phyloP scores from a whole-genome alignment of 2,888 invertebrate species.

The Craniophora ligustri region DNA sequence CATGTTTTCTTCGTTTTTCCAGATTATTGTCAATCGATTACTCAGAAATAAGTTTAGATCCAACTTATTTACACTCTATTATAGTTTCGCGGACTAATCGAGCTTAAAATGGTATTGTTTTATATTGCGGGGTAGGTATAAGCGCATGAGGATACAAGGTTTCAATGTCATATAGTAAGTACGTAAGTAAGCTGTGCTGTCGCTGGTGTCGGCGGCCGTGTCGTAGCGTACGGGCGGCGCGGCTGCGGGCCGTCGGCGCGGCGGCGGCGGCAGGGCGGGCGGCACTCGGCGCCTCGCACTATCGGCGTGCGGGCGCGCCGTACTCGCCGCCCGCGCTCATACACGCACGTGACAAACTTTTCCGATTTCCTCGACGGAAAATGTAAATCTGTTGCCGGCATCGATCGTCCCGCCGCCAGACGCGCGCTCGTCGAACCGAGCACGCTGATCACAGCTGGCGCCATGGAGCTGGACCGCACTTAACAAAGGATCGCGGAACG shows the following conservation, averaged over 20 bases:
- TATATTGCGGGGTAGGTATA: conserved; percentile 5
- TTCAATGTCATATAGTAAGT: conserved; percentile 68
- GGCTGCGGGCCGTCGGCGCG: conserved; percentile 57
- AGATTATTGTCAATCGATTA: conserved; percentile 56
- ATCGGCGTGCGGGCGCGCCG: conserved; percentile 87
- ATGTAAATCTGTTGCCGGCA: conserved; percentile 87
- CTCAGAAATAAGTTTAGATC: conserved; percentile 24
- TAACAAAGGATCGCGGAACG: conserved; percentile 79
- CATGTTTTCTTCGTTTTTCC: conserved; percentile 64
- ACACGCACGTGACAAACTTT: conserved; percentile 86
- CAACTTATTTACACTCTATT: conserved; percentile 22
- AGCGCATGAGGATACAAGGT: conserved; percentile 36
- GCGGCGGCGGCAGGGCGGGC: conserved; percentile 78
- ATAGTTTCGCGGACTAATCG: conserved; percentile 9
- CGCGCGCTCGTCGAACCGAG: conserved; percentile 77
- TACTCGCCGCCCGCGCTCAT: conserved; percentile 75
- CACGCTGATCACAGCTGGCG: conserved; percentile 85
- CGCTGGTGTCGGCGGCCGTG: conserved; percentile 34
- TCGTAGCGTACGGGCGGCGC: conserved; percentile 45
- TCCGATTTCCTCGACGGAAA: conserved; percentile 86
- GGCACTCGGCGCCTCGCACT: conserved; percentile 87
- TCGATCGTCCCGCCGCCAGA: conserved; percentile 83
- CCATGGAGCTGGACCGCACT: conserved; percentile 78
- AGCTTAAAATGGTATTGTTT: conserved; percentile 15
- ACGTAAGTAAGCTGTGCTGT: conserved; percentile 62